Evolutionary conservation across 2,888 invertebrate genomes (phyloP), one percentile per base, ranked within the genome.

Genomic region (Plagodis pulveraria): DNA sequence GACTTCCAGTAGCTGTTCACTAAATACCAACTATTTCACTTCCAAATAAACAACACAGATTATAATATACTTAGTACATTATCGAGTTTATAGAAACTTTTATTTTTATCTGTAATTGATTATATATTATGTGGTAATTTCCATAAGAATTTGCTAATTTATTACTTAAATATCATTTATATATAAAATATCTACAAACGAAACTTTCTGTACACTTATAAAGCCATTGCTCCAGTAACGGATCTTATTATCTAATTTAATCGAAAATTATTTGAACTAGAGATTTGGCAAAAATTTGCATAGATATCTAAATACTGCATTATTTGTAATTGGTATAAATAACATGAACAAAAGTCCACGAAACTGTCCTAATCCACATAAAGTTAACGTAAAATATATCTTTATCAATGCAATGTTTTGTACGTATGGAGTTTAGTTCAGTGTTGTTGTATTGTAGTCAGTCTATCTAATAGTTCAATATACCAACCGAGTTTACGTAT

Each of bases 1-100:
- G 42, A 42, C 11, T 55, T 48, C n/a, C 52, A 51, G 36, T 7
- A 36, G 8, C 43, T 41, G 22, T 53, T 58, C 33, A 43, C 32
- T 51, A 38, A n/a, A 22, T 44, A 1, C 35, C 46, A 22, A 10
- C 42, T 9, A 11, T 57, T 46, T 46, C 9, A 11, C 12, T 49
- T 49, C 22, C 22, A 22, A 8, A 38, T 41, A 46, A 34, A 40
- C 35, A 38, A 44, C 12, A 33, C 47, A 35, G 6, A 47, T 45
- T 45, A 10, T 32, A 10, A 45, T 49, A 33, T 49, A n/a, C n/a
- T n/a, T n/a, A 49, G 50, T 44, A 56, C 34, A 12, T 47, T 42
- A 12, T 35, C 9, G 6, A 38, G 6, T 4, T 38, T 8, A 2
- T 38, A 9, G 5, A 38, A 38, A 0, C 38, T 8, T 38, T 38